Conservation (phyloP, 1,140 invertebrate genomes). For the Cotesia chilonis region DNA sequence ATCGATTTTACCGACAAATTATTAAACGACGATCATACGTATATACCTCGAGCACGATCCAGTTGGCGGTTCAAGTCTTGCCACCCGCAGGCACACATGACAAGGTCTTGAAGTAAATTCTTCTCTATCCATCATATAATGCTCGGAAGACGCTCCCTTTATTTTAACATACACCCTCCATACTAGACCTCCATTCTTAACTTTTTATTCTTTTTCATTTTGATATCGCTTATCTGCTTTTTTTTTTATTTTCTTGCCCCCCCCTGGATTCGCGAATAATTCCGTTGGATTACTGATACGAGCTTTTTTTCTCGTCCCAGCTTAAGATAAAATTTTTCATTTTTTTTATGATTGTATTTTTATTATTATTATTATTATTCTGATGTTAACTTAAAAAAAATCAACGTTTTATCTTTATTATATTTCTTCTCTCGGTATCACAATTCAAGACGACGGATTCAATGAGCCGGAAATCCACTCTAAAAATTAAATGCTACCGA, state of each 20-base stretch:
- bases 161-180: not conserved
- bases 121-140: not conserved
- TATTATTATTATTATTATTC: not conserved
- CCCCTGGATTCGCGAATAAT: too few species aligned
- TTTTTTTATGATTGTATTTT: too few species aligned
- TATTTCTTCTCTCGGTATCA: too few species aligned
- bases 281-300: too few species aligned
- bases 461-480: too few species aligned
- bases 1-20: conserved; percentile 49
- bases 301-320: too few species aligned
- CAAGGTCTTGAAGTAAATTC: conserved; percentile 27
- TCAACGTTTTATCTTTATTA: too few species aligned
- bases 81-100: conserved; percentile 27
- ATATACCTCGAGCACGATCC: conserved; percentile 36
- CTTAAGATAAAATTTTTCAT: too few species aligned
- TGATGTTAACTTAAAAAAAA: too few species aligned
- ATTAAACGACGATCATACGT: conserved; percentile 42
- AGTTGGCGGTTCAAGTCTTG: conserved; percentile 1
- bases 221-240: not conserved
- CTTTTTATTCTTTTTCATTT: not conserved
- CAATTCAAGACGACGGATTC: too few species aligned
- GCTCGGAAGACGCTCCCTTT: too few species aligned
- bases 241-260: not conserved
- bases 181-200: not conserved
- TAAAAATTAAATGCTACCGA: too few species aligned